These are phyloP conservation scores for Muricea muricata DNA, from an alignment of 92 coral and sea anemone species.

Conservation along the genomic window DNA sequence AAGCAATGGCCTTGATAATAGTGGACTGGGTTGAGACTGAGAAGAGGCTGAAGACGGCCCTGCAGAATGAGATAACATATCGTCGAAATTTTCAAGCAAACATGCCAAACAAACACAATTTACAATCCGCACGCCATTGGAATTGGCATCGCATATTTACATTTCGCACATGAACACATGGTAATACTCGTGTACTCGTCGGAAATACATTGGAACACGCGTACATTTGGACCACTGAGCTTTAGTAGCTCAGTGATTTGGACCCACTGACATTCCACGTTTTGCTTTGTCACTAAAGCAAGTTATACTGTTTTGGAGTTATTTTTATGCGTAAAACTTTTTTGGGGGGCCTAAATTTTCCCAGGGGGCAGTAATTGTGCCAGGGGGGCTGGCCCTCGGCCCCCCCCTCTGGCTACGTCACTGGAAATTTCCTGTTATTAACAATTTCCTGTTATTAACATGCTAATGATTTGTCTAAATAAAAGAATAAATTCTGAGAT, in stretches of 20 bases:
- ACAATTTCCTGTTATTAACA: not conserved
- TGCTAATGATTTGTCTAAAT: not conserved
- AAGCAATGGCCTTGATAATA: constrained; percentile 31
- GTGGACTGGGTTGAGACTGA: not conserved
- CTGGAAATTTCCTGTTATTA: not conserved
- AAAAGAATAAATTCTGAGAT: not conserved
- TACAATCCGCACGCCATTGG: constrained; percentile 6
- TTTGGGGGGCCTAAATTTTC: not conserved
- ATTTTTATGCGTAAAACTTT: not conserved
- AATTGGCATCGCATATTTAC: not conserved
- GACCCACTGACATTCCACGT: not conserved
- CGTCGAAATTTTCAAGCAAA: not conserved
- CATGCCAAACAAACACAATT: not conserved
- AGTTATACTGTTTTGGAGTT: not conserved
- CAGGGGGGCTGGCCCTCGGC: not conserved
- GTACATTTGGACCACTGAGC: too few relatives aligned
- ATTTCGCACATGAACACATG: not conserved
- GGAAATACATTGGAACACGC: not conserved
- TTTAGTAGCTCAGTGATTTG: too few relatives aligned
- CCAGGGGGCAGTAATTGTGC: not conserved
- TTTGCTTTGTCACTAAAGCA: too few relatives aligned
- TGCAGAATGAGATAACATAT: not conserved
- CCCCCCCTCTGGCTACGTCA: not conserved
- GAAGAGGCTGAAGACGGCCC: not conserved
- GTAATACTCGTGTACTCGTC: not conserved